A percentile compares a stretch with the other conserved stretches of the same genome.
phyloP scores from a whole-genome alignment of 30 jellyfish, hydroid and myxozoan species.

The Turritopsis dohrnii region DNA sequence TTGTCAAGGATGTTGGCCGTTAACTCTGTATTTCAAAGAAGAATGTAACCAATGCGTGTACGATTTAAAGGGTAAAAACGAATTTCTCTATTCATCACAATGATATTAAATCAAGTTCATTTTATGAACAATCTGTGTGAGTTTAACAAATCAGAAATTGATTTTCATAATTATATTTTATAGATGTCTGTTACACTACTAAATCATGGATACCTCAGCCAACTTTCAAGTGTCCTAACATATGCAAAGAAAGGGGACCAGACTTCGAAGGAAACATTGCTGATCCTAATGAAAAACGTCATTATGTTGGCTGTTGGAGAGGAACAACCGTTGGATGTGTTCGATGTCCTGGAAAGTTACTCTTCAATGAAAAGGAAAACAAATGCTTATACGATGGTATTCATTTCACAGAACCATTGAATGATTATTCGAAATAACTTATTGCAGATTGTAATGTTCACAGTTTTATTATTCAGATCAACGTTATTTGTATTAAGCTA shows the following conservation, averaged over 20 bases:
- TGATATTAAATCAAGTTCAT: not conserved
- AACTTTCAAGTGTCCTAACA: not conserved
- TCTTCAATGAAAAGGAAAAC: slow-evolving; percentile 6
- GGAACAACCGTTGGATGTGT: slow-evolving; percentile 5
- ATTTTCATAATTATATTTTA: not conserved
- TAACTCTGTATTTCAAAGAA: slow-evolving; percentile 5
- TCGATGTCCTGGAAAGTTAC: not conserved
- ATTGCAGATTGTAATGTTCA: too few species aligned
- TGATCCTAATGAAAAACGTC: not conserved
- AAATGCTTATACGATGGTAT: slow-evolving; percentile 7
- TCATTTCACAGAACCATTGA: slow-evolving; percentile 9
- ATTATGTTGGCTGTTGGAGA: slow-evolving; percentile 14
- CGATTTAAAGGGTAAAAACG: slow-evolving; percentile 7
- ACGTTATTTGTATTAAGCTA: not conserved
- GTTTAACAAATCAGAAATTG: too few species aligned
- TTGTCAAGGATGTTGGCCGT: slow-evolving; percentile 40
- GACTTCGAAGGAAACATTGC: not conserved
- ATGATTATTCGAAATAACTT: not conserved
- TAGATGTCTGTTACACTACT: slow-evolving; percentile 7
- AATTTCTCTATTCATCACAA: not conserved
- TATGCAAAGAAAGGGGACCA: not conserved
- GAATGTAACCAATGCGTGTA: slow-evolving; percentile 33
- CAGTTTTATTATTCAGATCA: too few species aligned
- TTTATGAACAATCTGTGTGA: too few species aligned
- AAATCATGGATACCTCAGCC: not conserved